Base-by-base conservation (phyloP, 2,888 invertebrate species). In the Agrypnus murinus region DNA sequence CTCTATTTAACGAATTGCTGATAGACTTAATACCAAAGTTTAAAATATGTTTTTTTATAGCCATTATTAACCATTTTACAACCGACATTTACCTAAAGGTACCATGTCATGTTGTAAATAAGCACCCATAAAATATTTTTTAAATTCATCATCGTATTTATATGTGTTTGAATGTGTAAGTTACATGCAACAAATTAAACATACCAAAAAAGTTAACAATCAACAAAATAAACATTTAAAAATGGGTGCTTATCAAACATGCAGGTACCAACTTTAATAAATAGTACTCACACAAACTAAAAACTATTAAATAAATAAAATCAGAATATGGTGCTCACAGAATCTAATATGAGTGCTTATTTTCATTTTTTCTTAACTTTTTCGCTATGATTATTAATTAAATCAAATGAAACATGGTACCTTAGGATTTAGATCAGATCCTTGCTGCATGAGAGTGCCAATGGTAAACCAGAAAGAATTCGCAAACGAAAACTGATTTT, bases 401-500 rank as follows among this genome's bases (percentile, higher is more conserved):
- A 38, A 38, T 59, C 34, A 17, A n/a, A n/a, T n/a, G n/a, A n/a
- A 58, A 50, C 65, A 65, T 70, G 64, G 67, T 81, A 91, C 91
- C 89, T 90, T 94, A 3, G 95, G 95, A 84, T 93, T 93, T 64
- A 93, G 86, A 80, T 92, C 92, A 46, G 92, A 92, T 76, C 94
- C 93, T 85, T 95, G 95, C 80, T 95, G 95, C 92, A 96, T 94
- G 58, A 96, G 87, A 0, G 95, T 95, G n/a, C 95, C 95, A 64
- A 95, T 93, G 19, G 94, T 92, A 84, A 95, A 95, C 95, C 95
- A 95, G 84, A 95, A 93, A 80, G 93, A 92, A 84, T 96, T 95
- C 32, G 93, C 89, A 74, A 95, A 85, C 17, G 93, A 92, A 83
- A 96, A 96, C 81, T 95, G 93, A 85, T 95, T 95, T 82, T 92